Evolutionary conservation across 2,113 vertebrate genomes (phyloP).

Genomic region (Suncus etruscus): DNA sequence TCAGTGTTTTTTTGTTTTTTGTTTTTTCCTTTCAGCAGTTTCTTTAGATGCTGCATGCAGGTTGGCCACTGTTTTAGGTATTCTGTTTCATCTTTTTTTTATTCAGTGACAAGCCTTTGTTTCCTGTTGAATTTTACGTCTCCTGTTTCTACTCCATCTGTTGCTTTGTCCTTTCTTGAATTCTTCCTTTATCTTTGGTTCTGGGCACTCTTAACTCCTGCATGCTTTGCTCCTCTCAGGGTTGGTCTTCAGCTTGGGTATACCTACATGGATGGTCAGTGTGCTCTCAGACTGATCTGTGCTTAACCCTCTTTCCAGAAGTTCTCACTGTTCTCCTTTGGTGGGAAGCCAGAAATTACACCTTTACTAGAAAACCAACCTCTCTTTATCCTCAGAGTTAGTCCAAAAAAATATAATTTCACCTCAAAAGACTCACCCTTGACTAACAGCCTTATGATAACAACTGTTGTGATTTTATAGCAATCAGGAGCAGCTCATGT

Average conservation of each 20-base stretch:
- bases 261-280: neutral
- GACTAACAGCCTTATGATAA: constrained; percentile 28
- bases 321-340: constrained; percentile 44
- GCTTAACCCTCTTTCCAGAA: constrained; percentile 4
- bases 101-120: constrained; percentile 23
- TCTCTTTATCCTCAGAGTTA: constrained; percentile 46
- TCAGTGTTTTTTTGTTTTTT: constrained; percentile 22
- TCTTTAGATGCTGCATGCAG: neutral
- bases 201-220: neutral
- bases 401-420: neutral
- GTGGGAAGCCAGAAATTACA: neutral
- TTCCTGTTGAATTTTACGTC: constrained; percentile 45
- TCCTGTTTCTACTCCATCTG: constrained; percentile 19
- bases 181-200: constrained; percentile 32
- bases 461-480: constrained; percentile 45
- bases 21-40: constrained; percentile 22
- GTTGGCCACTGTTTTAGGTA: neutral
- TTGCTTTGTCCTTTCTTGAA: constrained; percentile 6
- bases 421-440: constrained; percentile 6
- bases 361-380: constrained; percentile 30
- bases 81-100: constrained; percentile 4
- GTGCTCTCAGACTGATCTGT: neutral
- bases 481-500: neutral
- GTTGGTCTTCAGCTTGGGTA: neutral
- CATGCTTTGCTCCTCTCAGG: neutral